These are phyloP conservation scores for Proterorhinus semilunaris DNA, from an alignment of 2,113 vertebrate genomes.

Conservation along the genomic window DNA sequence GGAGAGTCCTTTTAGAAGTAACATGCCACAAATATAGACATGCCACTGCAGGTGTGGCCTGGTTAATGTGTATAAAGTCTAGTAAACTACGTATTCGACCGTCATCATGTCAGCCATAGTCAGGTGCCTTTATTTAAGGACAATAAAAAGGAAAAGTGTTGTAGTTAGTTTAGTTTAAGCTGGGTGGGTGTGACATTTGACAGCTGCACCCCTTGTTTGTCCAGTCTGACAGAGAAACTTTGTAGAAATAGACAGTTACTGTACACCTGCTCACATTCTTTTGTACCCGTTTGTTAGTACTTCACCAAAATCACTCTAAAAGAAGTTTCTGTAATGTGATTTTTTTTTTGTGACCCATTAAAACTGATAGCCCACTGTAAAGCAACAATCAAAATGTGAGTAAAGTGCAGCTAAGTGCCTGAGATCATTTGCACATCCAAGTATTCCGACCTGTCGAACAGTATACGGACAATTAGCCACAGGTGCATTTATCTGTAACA, in stretches of 20 bases:
- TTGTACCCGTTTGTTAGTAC: too few relatives aligned
- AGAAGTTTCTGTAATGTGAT: too few relatives aligned
- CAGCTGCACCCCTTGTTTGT: too few relatives aligned
- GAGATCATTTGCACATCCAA: background rate
- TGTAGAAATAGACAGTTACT: background rate
- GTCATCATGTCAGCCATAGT: background rate
- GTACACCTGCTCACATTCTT: too few relatives aligned
- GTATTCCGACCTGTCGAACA: background rate
- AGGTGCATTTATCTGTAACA: background rate
- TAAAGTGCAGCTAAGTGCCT: background rate
- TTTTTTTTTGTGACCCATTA: background rate
- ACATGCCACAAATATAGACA: background rate
- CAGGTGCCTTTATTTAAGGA: background rate
- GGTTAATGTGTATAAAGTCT: background rate
- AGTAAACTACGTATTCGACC: background rate
- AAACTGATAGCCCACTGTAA: background rate
- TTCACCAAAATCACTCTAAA: too few relatives aligned
- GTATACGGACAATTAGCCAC: background rate
- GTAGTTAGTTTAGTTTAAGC: too few relatives aligned
- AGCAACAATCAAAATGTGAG: background rate
- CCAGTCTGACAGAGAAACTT: background rate
- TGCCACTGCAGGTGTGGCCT: conserved; percentile 1
- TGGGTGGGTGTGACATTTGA: too few relatives aligned
- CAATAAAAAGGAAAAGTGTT: background rate
- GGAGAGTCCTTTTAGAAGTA: too few relatives aligned